phyloP scores from a whole-genome alignment of 2,113 vertebrate species.

The Caranx melampygus region DNA sequence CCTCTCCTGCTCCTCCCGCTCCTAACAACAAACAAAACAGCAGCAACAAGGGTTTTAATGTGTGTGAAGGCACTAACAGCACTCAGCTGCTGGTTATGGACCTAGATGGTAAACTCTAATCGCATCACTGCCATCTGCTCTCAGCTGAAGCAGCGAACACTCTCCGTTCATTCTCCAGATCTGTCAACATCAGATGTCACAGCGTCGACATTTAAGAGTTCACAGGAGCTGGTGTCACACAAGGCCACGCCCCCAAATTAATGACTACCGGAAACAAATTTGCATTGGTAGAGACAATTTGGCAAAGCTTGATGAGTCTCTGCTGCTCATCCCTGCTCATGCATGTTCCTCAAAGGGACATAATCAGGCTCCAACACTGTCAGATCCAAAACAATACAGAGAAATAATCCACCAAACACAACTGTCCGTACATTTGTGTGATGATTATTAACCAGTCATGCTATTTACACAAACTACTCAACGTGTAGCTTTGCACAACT shows the following conservation, averaged over 20 bases:
- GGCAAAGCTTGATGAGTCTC: too few relatives aligned
- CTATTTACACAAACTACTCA: too few relatives aligned
- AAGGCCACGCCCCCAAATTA: constrained; percentile 60
- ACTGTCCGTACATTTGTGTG: too few relatives aligned
- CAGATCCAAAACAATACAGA: too few relatives aligned
- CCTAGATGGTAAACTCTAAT: constrained; percentile 61
- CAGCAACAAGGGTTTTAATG: constrained; percentile 44
- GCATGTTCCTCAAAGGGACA: too few relatives aligned
- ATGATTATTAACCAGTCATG: too few relatives aligned
- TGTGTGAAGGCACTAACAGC: constrained; percentile 42
- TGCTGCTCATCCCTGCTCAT: too few relatives aligned
- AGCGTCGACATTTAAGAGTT: not conserved
- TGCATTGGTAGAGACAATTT: too few relatives aligned
- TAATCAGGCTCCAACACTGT: too few relatives aligned
- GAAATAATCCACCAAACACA: too few relatives aligned
- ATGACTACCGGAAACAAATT: constrained; percentile 29
- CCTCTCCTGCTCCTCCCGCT: not conserved
- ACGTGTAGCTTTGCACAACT: too few relatives aligned
- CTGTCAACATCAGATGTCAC: constrained; percentile 71
- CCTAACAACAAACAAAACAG: constrained; percentile 36
- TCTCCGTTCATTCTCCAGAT: constrained; percentile 72
- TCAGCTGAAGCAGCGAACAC: constrained; percentile 59
- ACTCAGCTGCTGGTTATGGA: constrained; percentile 44
- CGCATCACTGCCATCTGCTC: constrained; percentile 77
- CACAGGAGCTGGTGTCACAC: constrained; percentile 30